Conservation (phyloP, 2,113 vertebrate species). For the Leptocoma aspasia region DNA sequence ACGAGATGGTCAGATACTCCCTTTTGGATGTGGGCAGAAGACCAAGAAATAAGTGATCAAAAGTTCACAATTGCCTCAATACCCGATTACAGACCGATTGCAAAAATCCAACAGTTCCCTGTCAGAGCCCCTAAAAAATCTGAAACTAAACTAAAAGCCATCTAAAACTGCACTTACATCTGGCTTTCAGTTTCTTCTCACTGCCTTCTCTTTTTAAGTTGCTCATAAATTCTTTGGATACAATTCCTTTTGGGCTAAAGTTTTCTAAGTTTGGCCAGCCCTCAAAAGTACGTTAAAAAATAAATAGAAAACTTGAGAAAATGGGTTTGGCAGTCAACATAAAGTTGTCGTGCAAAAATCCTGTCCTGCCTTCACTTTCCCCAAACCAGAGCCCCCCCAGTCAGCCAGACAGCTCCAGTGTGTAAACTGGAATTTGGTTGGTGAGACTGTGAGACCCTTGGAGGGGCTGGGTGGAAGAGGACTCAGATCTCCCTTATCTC, state of each 20-base stretch:
- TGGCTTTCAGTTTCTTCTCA: constrained; percentile 43
- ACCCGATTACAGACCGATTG: not conserved
- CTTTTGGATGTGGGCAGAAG: not conserved
- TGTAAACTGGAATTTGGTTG: not conserved
- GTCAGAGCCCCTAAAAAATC: not conserved
- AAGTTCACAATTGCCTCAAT: not conserved
- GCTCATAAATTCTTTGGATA: constrained; percentile 55
- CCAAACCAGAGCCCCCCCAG: not conserved
- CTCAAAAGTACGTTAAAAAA: not conserved
- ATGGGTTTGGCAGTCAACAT: not conserved
- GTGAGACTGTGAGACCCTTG: fast-evolving
- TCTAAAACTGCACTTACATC: constrained; percentile 1
- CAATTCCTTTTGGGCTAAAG: constrained; percentile 25
- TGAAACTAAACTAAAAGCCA: constrained; percentile 16
- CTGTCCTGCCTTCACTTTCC: not conserved
- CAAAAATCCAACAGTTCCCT: not conserved
- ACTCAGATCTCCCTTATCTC: not conserved
- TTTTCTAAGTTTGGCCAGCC: not conserved
- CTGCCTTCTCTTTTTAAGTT: constrained; percentile 46
- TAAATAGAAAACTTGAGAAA: not conserved
- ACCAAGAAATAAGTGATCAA: constrained; percentile 6
- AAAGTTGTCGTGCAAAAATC: not conserved
- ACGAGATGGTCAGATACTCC: not conserved
- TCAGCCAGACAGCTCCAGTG: not conserved
- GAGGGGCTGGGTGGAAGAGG: not conserved